These are phyloP conservation scores for Ichneumoninae sp. DNA, from an alignment of 2,888 invertebrate genomes.

Conservation along the genomic window DNA sequence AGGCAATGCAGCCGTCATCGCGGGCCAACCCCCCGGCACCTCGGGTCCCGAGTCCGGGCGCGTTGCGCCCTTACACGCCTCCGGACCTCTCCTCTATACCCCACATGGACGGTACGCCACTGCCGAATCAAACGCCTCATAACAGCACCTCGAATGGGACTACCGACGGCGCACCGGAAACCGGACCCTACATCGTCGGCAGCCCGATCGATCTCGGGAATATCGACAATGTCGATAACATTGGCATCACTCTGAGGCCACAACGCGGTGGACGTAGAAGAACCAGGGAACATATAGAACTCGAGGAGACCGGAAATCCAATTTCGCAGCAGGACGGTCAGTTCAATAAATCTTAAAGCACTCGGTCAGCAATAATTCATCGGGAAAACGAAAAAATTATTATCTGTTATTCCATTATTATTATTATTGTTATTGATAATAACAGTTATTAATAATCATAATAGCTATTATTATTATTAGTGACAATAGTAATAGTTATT, in stretches of 20 bases:
- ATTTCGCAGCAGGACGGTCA: conserved; percentile 71
- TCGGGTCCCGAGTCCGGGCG: conserved; percentile 76
- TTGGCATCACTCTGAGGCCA: conserved; percentile 77
- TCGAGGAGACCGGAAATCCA: conserved; percentile 75
- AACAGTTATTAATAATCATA: background rate
- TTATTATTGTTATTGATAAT: background rate
- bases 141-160: conserved; percentile 73
- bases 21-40: conserved; percentile 79
- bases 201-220: conserved; percentile 82
- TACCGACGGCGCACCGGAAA: conserved; percentile 68
- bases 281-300: conserved; percentile 81
- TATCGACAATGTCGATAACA: conserved; percentile 83
- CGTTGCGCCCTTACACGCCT: conserved; percentile 81
- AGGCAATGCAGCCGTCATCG: conserved; percentile 81
- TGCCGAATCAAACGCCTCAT: conserved; percentile 70
- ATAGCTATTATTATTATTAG: background rate
- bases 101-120: conserved; percentile 82
- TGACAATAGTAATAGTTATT: background rate
- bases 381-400: background rate
- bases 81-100: conserved; percentile 82
- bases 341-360: conserved; percentile 30
- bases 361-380: background rate
- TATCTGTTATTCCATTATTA: background rate
- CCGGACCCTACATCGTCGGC: conserved; percentile 81
- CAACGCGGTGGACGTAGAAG: conserved; percentile 69